Conservation (phyloP, 30 jellyfish, hydroid and myxozoan genomes). For the Chrysaora quinquecirrha region DNA sequence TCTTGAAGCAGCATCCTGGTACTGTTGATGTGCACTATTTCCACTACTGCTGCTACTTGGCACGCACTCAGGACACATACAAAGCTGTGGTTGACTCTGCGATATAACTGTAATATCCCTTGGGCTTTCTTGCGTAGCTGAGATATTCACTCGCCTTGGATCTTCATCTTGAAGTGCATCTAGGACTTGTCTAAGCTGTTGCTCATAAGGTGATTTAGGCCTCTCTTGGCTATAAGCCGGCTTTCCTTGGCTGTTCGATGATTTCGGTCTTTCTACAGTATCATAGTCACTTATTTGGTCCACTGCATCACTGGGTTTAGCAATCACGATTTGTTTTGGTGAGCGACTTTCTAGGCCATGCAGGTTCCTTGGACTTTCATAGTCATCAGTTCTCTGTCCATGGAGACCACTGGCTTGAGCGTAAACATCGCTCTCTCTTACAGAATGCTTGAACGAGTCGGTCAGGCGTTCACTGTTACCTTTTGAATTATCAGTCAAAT, state of each 20-base stretch:
- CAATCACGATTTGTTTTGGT: constrained; percentile 2
- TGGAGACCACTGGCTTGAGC: constrained; percentile 23
- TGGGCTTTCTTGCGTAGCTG: constrained; percentile 39
- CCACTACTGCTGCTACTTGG: constrained; percentile 30
- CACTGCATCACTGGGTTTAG: constrained; percentile 23
- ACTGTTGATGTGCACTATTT: constrained; percentile 48
- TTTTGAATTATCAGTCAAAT: constrained; percentile 44
- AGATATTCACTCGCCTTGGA: constrained; percentile 52
- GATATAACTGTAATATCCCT: constrained; percentile 5
- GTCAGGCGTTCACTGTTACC: constrained; percentile 38
- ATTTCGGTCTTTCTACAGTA: constrained; percentile 26
- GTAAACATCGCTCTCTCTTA: constrained; percentile 40
- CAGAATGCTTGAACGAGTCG: constrained; percentile 8
- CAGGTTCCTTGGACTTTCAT: constrained; percentile 38
- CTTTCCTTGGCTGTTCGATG: constrained; percentile 35
- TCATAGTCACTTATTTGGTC: constrained; percentile 24
- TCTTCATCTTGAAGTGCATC: constrained; percentile 95
- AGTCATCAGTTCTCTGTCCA: constrained; percentile 46
- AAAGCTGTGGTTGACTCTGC: constrained; percentile 40
- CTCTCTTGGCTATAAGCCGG: constrained; percentile 49
- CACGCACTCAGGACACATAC: constrained; percentile 77
- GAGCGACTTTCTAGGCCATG: constrained; percentile 45
- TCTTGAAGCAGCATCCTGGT: constrained; percentile 54
- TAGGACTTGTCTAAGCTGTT: constrained; percentile 91
- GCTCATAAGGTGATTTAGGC: constrained; percentile 95